A percentile compares a stretch with the other conserved stretches of the same genome.
Conservation (phyloP, 2,888 invertebrate genomes). For the Drosophila rellima region DNA sequence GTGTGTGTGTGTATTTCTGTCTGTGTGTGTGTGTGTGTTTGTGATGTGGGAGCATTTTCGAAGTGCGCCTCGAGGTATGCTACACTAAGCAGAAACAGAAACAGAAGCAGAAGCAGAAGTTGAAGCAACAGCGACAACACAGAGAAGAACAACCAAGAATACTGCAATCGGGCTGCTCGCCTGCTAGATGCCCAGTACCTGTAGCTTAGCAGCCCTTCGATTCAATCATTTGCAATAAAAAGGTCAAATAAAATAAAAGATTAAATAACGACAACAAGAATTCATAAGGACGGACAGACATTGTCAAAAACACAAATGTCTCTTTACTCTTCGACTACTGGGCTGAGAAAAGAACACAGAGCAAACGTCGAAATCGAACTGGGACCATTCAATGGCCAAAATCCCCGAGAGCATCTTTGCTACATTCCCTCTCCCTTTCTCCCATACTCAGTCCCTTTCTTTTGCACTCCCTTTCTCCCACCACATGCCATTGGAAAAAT, state of each 20-base stretch:
- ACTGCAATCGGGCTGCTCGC: not conserved
- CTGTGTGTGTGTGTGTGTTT: conserved; percentile 23
- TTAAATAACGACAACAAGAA: no score
- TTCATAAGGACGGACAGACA: no score
- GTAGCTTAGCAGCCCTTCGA: no score
- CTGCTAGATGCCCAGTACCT: not conserved
- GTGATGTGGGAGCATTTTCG: conserved; percentile 50
- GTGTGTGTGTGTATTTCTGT: conserved; percentile 13
- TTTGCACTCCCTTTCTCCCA: not conserved
- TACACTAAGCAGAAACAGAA: conserved; percentile 59
- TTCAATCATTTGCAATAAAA: no score
- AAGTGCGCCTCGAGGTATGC: conserved; percentile 59
- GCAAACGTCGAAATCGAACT: conserved; percentile 61
- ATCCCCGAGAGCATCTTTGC: not conserved
- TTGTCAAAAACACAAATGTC: not conserved
- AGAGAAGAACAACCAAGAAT: not conserved
- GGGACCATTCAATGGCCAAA: conserved; percentile 40
- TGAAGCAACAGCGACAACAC: conserved; percentile 3
- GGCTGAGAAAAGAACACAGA: conserved; percentile 14
- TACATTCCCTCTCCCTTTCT: not conserved
- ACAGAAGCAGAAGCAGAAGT: conserved; percentile 39
- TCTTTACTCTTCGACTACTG: not conserved
- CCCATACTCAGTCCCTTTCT: not conserved
- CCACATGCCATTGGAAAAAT: conserved; percentile 58
- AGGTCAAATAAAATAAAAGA: no score